Evolutionary conservation across 2,888 invertebrate species (phyloP), one percentile per base, ranked within the genome.

Genomic region (Microctonus hyperodae): DNA sequence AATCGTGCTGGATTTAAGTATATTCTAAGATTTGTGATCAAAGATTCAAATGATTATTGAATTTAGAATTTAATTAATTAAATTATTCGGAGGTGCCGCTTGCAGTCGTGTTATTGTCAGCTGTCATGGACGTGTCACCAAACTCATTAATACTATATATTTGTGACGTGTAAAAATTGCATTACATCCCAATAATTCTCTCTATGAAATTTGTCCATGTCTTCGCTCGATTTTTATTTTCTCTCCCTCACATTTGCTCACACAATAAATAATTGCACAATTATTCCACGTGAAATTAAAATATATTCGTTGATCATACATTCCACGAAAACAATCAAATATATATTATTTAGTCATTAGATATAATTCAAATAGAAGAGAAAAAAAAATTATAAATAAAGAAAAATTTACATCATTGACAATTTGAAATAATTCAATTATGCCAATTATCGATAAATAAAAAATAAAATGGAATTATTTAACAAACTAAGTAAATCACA

Each of bases 41-140:
- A 20, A 31, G 20, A 23, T 44, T 20, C 44, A 44, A 44, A 44
- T n/a, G 0, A 20, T 44, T 7, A 35, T 55, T 67, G 35, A 51
- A 57, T 53, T 57, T 51, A 69, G 65, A 64, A 59, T 51, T 51
- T 10, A 23, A 13, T 10, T 51, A 57, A 37, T 57, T 63, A 57
- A 51, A 69, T 67, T 57, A 68, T 70, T 72, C 60, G 67, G 65
- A 69, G 63, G 70, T 70, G 59, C 62, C 60, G 64, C 64, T 65
- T 65, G 68, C 71, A 77, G 70, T 74, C 75, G 74, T 44, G 44
- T 79, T 79, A 79, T 79, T 79, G 79, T 79, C 79, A 78, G 76
- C 78, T 79, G 78, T 75, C 78, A 78, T 78, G 79, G 79, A 79
- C 79, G 78, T 72, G 70, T 78, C 69, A 73, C 72, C 73, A 72